Percentiles rank a stretch among this genome's conserved stretches.
These are phyloP conservation scores for Zhuqinia jingwanae DNA, from an alignment of 2,888 invertebrate species.

Conservation along the genomic window DNA sequence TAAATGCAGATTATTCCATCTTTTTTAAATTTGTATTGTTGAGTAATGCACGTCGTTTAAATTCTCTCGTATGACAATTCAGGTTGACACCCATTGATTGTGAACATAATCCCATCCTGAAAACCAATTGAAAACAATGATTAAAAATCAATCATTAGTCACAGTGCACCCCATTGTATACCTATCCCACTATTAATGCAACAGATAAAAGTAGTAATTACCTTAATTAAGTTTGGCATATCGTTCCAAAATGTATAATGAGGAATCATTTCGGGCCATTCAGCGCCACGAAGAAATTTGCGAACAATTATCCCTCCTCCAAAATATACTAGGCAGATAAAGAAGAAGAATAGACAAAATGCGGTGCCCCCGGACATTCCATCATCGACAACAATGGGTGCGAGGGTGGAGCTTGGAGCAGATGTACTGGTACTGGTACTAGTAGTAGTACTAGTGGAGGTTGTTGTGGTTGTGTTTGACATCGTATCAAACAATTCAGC, in stretches of 20 bases:
- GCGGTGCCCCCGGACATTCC: conserved; percentile 85
- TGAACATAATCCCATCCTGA: conserved; percentile 84
- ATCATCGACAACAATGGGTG: conserved; percentile 61
- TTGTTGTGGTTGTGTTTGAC: conserved; percentile 24
- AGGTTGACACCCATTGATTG: conserved; percentile 84
- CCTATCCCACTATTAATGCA: too few relatives aligned
- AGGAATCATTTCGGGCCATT: conserved; percentile 88
- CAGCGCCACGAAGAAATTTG: conserved; percentile 87
- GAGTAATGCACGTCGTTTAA: conserved; percentile 80
- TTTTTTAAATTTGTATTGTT: background rate
- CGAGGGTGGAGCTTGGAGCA: conserved; percentile 20
- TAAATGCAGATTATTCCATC: too few relatives aligned
- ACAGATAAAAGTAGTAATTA: conserved; percentile 81
- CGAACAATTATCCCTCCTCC: conserved; percentile 86
- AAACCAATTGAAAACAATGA: background rate
- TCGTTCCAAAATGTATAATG: conserved; percentile 88
- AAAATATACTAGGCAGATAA: conserved; percentile 84
- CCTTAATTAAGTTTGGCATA: conserved; percentile 86
- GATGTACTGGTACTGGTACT: too few relatives aligned
- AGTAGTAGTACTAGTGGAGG: too few relatives aligned
- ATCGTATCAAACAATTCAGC: background rate
- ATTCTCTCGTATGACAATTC: conserved; percentile 83
- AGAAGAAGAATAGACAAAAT: conserved; percentile 85
- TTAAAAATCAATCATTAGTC: too few relatives aligned
- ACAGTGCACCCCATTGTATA: too few relatives aligned